Evolutionary conservation across 2,113 vertebrate genomes (phyloP).

Genomic region (Hemiscyllium ocellatum): DNA sequence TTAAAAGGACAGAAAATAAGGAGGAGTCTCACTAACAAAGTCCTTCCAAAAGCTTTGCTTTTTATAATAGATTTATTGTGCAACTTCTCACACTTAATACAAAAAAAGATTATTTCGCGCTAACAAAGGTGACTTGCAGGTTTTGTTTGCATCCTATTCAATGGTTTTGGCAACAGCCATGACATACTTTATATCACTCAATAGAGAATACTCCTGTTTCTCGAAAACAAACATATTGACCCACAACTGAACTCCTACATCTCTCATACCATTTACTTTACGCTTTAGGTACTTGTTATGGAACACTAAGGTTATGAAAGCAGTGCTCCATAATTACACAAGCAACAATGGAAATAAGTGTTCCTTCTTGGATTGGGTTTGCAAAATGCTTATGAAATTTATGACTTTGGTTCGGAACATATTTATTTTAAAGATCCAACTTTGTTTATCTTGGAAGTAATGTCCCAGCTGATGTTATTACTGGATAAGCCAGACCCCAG

Average conservation of each 20-base stretch:
- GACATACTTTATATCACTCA: conserved; percentile 45
- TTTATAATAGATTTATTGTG: background rate
- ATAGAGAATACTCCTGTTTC: conserved; percentile 42
- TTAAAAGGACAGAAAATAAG: background rate
- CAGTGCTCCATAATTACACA: background rate
- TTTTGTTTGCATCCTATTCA: background rate
- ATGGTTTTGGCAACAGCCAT: conserved; percentile 39
- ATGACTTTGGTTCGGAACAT: background rate
- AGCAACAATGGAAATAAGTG: background rate
- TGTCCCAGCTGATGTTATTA: too few species aligned
- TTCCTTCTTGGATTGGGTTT: background rate
- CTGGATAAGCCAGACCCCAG: too few species aligned
- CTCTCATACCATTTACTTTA: conserved; percentile 12
- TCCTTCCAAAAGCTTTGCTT: background rate
- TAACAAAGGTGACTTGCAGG: background rate
- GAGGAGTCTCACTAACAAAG: background rate
- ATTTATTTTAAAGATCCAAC: background rate
- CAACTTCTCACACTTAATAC: background rate
- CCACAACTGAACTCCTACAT: background rate
- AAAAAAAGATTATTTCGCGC: background rate
- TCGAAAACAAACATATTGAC: conserved; percentile 42
- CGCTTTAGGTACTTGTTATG: background rate
- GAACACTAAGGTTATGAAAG: background rate
- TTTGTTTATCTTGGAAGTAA: background rate
- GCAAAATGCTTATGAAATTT: background rate